Evolutionary conservation across 2,797 vertebrate genomes (phyloP).

Genomic region (Clarias fuscus): DNA sequence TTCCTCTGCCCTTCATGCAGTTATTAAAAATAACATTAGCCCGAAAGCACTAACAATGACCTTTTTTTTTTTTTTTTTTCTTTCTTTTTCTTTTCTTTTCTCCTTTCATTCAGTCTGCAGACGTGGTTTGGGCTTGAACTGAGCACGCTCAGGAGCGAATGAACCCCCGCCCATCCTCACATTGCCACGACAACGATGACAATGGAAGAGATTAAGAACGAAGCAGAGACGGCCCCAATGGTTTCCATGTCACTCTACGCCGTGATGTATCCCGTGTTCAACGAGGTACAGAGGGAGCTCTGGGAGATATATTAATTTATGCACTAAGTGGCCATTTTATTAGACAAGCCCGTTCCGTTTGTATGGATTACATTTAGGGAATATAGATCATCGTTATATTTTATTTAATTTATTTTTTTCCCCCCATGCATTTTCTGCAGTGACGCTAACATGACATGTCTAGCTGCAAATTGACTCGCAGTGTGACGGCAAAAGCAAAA

Average conservation of each 20-base stretch:
- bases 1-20: background rate
- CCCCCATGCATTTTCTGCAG: background rate
- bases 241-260: slow-evolving; percentile 92
- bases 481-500: background rate
- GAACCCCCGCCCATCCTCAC: slow-evolving; percentile 69
- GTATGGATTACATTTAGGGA: background rate
- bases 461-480: background rate
- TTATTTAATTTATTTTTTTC: background rate
- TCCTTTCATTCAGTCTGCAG: slow-evolving; percentile 31
- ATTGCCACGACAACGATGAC: slow-evolving; percentile 83
- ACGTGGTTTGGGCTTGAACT: slow-evolving; percentile 30
- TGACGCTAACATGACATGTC: no score
- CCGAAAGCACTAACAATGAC: background rate
- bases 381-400: background rate
- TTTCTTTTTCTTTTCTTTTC: background rate
- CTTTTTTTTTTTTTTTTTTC: background rate
- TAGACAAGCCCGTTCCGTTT: background rate
- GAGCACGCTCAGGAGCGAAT: slow-evolving; percentile 71
- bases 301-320: background rate
- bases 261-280: slow-evolving; percentile 94
- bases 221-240: slow-evolving; percentile 87
- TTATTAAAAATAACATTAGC: no score
- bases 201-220: slow-evolving; percentile 97
- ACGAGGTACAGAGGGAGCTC: slow-evolving; percentile 75
- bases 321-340: background rate